Base-by-base conservation (phyloP, 2,888 invertebrate genomes). In the Germaria angustata region DNA sequence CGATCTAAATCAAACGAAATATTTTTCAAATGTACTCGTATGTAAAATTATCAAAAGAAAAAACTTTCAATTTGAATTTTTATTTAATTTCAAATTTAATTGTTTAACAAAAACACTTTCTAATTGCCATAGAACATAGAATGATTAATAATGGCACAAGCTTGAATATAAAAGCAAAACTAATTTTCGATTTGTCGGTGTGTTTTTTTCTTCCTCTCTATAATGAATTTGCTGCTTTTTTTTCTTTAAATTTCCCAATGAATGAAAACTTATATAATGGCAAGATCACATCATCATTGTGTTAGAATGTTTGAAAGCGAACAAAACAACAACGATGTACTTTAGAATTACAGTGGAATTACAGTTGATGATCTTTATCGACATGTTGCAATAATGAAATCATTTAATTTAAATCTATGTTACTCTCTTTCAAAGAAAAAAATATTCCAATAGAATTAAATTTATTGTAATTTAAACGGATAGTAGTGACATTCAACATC, bases 111-210 rank as follows among this genome's bases (percentile, higher is more conserved):
- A 69, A n/a, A 57, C 34, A 57, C 9, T 36, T 59, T 59, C 36
- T 44, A 55, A 34, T 32, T 9, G 7, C 24, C 13, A 65, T 36
- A 57, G 17, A 57, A 46, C 36, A 44, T 63, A 41, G 15, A 9
- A 76, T 68, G 59, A 69, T 53, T 61, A 69, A 77, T 77, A 44
- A 49, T 49, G 46, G 59, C 68, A 68, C 76, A 76, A 59, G 68
- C 41, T 59, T 9, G 41, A 11, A 34, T 0, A 28, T n/a, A 39
- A 53, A 32, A 53, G 8, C 22, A 66, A 57, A 59, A 61, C 22
- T 53, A 32, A 77, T 66, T 76, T 49, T 57, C 66, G 28, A 57
- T 55, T 76, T 68, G 68, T 51, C 76, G 76, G 51, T 28, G 20
- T 32, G 41, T 59, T 34, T 73, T 51, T 57, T 20, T 15, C 32